Conservation (phyloP, 64 coral and sea anemone genomes). For the Catalaphyllia jardinei region DNA sequence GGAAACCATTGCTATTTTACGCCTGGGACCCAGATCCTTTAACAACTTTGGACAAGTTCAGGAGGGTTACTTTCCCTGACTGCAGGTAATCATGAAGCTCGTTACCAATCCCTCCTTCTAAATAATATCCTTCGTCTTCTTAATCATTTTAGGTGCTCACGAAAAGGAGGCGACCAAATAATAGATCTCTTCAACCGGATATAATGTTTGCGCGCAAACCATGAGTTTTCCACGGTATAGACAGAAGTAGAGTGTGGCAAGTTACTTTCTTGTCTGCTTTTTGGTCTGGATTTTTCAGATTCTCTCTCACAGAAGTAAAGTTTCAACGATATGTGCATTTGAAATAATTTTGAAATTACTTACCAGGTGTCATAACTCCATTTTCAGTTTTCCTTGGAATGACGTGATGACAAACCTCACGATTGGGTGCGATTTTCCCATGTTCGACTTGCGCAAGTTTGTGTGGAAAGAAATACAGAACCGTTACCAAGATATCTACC, state of each 20-base stretch:
- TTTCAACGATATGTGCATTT: neutral
- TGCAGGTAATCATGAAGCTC: conserved; percentile 2
- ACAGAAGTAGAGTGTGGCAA: too few species aligned
- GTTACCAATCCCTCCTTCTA: neutral
- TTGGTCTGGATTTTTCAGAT: too few species aligned
- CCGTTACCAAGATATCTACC: conserved; percentile 62
- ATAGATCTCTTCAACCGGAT: too few species aligned
- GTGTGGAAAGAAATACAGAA: conserved; percentile 59
- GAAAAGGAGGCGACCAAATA: too few species aligned
- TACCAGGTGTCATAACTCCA: neutral
- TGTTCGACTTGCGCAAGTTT: conserved; percentile 57
- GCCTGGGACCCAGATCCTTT: conserved; percentile 8
- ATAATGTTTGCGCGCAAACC: too few species aligned
- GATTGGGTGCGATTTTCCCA: conserved; percentile 44
- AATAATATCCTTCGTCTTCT: too few species aligned
- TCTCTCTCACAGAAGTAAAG: too few species aligned
- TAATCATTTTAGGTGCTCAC: too few species aligned
- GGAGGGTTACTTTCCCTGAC: conserved; percentile 32
- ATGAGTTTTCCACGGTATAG: too few species aligned
- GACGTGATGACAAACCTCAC: neutral
- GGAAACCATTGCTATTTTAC: conserved; percentile 50
- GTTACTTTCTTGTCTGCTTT: too few species aligned
- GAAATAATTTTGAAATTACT: neutral
- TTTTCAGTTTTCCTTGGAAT: neutral
- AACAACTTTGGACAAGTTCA: conserved; percentile 13